phyloP scores from a whole-genome alignment of 1,140 invertebrate species.

The Pemphigus obesinymphae region DNA sequence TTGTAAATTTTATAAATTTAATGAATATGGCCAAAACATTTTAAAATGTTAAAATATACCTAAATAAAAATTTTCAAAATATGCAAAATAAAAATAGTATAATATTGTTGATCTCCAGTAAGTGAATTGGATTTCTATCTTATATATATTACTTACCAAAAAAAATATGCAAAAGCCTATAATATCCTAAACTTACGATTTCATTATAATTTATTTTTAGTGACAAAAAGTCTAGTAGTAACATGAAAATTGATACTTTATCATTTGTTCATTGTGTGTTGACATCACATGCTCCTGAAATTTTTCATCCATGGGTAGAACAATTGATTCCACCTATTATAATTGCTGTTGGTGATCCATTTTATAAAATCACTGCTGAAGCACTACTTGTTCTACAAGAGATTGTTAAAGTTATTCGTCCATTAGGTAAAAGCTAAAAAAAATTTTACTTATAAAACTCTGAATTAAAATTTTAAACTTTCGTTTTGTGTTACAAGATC shows the following conservation, averaged over 20 bases:
- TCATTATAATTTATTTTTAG: conserved; percentile 51
- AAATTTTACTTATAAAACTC: neutral
- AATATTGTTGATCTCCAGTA: no score
- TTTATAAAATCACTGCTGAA: conserved; percentile 98
- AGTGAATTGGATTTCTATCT: no score
- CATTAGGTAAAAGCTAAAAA: conserved; percentile 60
- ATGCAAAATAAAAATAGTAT: no score
- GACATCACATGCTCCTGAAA: conserved; percentile 72
- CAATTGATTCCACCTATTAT: conserved; percentile 84
- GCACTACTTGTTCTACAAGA: conserved; percentile 89
- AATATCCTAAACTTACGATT: no score
- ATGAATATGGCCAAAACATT: no score
- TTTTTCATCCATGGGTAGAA: conserved; percentile 75
- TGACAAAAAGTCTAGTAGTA: conserved; percentile 91
- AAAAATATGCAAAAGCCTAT: no score
- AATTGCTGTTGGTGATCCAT: conserved; percentile 83
- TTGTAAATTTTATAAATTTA: no score
- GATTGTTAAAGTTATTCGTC: conserved; percentile 89
- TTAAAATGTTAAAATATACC: no score
- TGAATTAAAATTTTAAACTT: neutral
- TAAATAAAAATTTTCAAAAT: no score
- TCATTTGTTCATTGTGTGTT: conserved; percentile 87
- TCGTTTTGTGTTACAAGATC: conserved; percentile 49
- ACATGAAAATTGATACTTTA: conserved; percentile 97
- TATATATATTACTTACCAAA: no score